Evolutionary conservation across 2,888 invertebrate genomes (phyloP).

Genomic region (Camponotus fellah): DNA sequence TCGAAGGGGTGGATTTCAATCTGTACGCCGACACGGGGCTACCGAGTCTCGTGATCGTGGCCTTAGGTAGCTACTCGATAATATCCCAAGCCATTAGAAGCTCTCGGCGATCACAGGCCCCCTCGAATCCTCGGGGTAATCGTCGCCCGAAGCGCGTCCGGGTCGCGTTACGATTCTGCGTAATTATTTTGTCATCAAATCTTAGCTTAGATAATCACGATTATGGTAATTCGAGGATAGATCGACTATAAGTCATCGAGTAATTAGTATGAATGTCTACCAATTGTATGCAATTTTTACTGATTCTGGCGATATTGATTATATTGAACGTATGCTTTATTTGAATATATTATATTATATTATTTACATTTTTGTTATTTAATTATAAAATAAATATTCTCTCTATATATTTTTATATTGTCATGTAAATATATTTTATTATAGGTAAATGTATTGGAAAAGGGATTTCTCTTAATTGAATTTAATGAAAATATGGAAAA

Average conservation of each 20-base stretch:
- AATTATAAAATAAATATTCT: conserved; percentile 3
- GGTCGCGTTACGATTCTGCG: neutral
- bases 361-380: neutral
- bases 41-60: conserved; percentile 61
- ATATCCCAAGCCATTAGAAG: conserved; percentile 35
- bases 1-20: conserved; percentile 76
- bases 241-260: neutral
- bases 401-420: neutral
- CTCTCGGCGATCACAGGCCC: conserved; percentile 4
- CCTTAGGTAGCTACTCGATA: conserved; percentile 46
- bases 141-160: conserved; percentile 27
- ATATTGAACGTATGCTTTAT: neutral
- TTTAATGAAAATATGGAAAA: neutral
- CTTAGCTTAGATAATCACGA: neutral
- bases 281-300: neutral
- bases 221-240: neutral
- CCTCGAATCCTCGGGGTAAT: conserved; percentile 32
- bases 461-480: neutral
- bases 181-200: conserved; percentile 39
- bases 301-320: neutral
- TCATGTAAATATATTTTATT: neutral
- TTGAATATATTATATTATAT: neutral
- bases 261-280: neutral
- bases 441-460: neutral
- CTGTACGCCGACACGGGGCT: conserved; percentile 68